Evolutionary conservation across 1,140 invertebrate genomes (phyloP).

Genomic region (Chionoecetes opilio): DNA sequence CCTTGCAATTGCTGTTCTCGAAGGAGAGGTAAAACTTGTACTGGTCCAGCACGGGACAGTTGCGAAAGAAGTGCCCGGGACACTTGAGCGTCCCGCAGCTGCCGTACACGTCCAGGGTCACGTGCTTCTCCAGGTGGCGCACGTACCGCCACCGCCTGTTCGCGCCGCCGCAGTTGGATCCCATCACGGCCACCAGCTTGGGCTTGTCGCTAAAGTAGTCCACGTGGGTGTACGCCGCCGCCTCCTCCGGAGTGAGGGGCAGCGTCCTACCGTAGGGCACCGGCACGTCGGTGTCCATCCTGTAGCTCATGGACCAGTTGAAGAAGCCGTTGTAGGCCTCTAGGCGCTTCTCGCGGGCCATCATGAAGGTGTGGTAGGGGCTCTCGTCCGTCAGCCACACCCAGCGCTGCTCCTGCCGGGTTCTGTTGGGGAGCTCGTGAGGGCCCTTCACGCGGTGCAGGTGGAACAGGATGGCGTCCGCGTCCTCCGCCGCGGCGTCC

Average conservation of each 20-base stretch:
- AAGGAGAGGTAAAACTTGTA: conserved; percentile 92
- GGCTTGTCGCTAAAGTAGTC: conserved; percentile 77
- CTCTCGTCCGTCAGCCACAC: conserved; percentile 87
- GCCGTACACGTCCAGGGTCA: conserved; percentile 87
- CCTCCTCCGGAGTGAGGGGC: conserved; percentile 66
- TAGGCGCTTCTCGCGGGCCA: conserved; percentile 82
- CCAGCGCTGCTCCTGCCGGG: conserved; percentile 86
- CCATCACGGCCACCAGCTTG: conserved; percentile 86
- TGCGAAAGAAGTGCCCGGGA: conserved; percentile 86
- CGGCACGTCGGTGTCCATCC: conserved; percentile 88
- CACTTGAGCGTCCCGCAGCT: conserved; percentile 85
- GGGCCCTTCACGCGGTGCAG: conserved; percentile 84
- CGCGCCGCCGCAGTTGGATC: conserved; percentile 87
- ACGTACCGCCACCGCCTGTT: conserved; percentile 87
- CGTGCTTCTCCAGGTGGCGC: conserved; percentile 85
- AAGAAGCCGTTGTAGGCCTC: conserved; percentile 85
- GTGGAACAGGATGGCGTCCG: conserved; percentile 87
- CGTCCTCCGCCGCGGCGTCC: conserved; percentile 82
- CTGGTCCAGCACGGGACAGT: conserved; percentile 85
- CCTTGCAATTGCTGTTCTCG: conserved; percentile 89
- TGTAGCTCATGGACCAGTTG: conserved; percentile 92
- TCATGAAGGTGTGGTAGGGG: conserved; percentile 85
- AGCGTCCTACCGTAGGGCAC: conserved; percentile 88
- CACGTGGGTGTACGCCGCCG: background rate
- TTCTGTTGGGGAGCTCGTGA: conserved; percentile 82